Percentiles rank a stretch among this genome's conserved stretches.
Conservation (phyloP, 2,797 vertebrate genomes). For the Helarctos malayanus region DNA sequence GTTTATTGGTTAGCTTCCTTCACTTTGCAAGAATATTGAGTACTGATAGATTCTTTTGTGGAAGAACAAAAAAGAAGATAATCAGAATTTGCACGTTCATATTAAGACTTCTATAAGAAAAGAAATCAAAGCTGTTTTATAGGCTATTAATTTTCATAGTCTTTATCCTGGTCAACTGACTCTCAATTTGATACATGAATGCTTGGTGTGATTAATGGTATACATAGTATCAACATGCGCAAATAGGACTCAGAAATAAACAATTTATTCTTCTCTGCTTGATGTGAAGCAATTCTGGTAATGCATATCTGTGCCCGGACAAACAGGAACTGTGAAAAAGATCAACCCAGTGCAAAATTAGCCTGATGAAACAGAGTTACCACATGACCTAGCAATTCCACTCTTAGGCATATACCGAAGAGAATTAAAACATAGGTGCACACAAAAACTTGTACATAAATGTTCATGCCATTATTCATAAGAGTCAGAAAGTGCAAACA, state of each 20-base stretch:
- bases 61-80: conserved; percentile 5
- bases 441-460: neutral
- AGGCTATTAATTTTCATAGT: neutral
- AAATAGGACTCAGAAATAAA: neutral
- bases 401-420: neutral
- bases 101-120: neutral
- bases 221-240: neutral
- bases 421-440: neutral
- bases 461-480: neutral
- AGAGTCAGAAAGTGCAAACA: neutral
- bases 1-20: too few species aligned
- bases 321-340: neutral
- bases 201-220: neutral
- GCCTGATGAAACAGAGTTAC: neutral
- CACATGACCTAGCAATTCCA: neutral
- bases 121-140: neutral
- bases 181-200: neutral
- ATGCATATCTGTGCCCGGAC: neutral
- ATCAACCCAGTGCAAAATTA: neutral
- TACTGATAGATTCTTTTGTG: neutral
- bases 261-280: conserved; percentile 12
- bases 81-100: neutral
- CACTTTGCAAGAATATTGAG: neutral
- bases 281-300: neutral
- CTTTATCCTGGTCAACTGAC: neutral